phyloP scores from a whole-genome alignment of 2,113 vertebrate species.

The Gulo gulo region DNA sequence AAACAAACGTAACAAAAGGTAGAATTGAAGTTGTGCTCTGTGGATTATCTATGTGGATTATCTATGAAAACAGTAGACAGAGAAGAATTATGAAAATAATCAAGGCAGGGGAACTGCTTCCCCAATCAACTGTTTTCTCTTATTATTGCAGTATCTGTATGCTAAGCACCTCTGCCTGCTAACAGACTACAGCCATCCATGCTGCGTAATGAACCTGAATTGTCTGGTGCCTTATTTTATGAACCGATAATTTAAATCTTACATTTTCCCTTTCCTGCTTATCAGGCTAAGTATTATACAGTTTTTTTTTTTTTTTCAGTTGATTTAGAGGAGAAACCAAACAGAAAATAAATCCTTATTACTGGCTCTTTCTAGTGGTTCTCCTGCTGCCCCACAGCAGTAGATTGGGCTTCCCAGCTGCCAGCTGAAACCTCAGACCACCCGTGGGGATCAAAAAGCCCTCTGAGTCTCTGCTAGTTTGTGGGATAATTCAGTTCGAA shows the following conservation, averaged over 20 bases:
- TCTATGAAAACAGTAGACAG: accelerated
- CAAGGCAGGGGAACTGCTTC: background rate
- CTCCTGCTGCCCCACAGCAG: background rate
- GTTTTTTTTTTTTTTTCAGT: background rate
- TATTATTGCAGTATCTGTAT: background rate
- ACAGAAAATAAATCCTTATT: background rate
- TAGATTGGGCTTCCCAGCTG: background rate
- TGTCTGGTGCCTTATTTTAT: background rate
- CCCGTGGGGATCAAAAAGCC: background rate
- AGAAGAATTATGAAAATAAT: background rate
- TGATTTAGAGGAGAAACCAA: background rate
- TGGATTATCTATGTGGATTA: too few species aligned
- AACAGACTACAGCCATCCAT: too few species aligned
- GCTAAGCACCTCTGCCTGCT: accelerated
- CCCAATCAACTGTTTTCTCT: background rate
- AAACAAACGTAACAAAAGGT: background rate
- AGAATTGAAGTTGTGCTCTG: too few species aligned
- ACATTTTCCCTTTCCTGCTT: background rate
- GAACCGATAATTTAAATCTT: background rate
- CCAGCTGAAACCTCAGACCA: background rate
- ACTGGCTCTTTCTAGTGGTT: background rate
- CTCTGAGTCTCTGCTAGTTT: background rate
- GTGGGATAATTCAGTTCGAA: background rate
- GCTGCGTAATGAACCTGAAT: background rate
- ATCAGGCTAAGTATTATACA: background rate